phyloP scores from a whole-genome alignment of 2,113 vertebrate species.

The Aramus guarauna region DNA sequence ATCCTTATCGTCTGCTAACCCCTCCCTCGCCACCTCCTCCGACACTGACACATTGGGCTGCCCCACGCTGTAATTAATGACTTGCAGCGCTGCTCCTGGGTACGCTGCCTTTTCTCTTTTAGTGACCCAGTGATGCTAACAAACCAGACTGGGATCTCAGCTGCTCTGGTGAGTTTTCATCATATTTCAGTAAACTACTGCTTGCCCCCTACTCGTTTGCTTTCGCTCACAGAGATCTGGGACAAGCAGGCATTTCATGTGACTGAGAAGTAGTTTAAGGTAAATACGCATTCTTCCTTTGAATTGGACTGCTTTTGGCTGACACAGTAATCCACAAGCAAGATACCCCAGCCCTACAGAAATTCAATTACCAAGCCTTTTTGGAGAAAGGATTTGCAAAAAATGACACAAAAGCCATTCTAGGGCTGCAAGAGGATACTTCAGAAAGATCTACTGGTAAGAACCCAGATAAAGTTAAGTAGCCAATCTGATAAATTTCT shows the following conservation, averaged over 20 bases:
- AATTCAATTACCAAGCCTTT: not conserved
- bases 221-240: not conserved
- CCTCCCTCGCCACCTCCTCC: not conserved
- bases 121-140: not conserved
- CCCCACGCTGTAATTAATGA: not conserved
- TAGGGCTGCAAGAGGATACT: not conserved
- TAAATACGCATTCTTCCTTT: not conserved
- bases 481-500: conserved; percentile 3
- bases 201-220: not conserved
- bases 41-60: not conserved
- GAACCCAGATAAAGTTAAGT: not conserved
- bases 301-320: not conserved
- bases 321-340: not conserved
- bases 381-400: not conserved
- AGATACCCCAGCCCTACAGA: not conserved
- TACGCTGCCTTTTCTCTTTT: not conserved
- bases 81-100: not conserved
- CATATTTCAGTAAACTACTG: not conserved
- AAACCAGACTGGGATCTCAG: not conserved
- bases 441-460: not conserved
- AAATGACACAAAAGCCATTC: not conserved
- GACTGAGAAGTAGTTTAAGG: not conserved
- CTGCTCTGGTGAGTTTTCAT: not conserved
- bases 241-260: not conserved
- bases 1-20: not conserved